Conservation (phyloP, 2,888 invertebrate species). For the Chloromyia formosa region DNA sequence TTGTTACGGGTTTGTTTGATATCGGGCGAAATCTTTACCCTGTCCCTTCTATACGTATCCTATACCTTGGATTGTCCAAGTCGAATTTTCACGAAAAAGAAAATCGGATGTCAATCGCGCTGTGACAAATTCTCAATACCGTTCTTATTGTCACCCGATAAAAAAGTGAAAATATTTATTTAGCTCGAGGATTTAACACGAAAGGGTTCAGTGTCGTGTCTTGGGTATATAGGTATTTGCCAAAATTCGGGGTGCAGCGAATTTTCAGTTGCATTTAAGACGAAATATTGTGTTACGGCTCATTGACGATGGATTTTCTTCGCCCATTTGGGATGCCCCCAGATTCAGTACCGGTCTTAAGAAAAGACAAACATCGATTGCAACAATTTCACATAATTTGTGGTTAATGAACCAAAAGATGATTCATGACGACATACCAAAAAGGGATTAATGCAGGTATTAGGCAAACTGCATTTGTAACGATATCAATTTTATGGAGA, state of each 20-base stretch:
- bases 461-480: too few species aligned
- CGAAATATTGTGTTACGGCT: slow-evolving; percentile 29
- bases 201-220: slow-evolving; percentile 21
- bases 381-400: slow-evolving; percentile 41
- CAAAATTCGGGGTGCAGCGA: not conserved
- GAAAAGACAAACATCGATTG: not conserved
- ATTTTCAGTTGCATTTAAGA: slow-evolving; percentile 29
- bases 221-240: not conserved
- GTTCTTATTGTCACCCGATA: slow-evolving; percentile 39
- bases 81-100: too few species aligned
- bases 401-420: slow-evolving; percentile 42
- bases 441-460: not conserved
- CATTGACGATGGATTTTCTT: slow-evolving; percentile 28
- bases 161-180: slow-evolving; percentile 41
- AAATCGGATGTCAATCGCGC: slow-evolving; percentile 30
- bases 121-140: slow-evolving; percentile 38
- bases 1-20: slow-evolving; percentile 22
- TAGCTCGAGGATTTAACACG: slow-evolving; percentile 17
- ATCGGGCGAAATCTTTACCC: not conserved
- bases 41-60: not conserved
- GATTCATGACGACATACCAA: slow-evolving; percentile 32
- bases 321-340: not conserved
- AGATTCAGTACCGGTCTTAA: not conserved
- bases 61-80: not conserved
- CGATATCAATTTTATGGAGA: too few species aligned